These are phyloP conservation scores for Drosophila repleta DNA, from an alignment of 1,140 invertebrate genomes.

Conservation along the genomic window DNA sequence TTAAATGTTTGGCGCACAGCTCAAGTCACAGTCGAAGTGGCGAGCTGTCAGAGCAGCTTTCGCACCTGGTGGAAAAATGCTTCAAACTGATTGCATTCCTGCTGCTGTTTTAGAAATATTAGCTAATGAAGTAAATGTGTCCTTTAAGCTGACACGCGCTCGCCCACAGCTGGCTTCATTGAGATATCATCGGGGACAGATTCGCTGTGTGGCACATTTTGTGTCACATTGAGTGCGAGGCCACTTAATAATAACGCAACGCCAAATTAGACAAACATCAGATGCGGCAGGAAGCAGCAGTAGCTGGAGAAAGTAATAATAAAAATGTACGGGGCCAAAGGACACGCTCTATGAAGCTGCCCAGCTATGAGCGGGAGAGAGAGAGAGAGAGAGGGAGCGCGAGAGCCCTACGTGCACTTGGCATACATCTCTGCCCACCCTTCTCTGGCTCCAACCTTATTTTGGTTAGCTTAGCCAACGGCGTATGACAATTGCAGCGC, in stretches of 20 bases:
- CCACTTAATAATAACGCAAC: constrained; percentile 51
- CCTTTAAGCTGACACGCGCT: neutral
- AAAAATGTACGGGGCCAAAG: constrained; percentile 70
- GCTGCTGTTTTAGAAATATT: neutral
- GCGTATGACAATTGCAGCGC: constrained; percentile 79
- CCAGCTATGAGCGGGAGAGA: too few species aligned
- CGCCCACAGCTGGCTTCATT: constrained; percentile 12
- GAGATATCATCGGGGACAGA: constrained; percentile 7
- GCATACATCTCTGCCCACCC: neutral
- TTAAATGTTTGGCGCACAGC: too few species aligned
- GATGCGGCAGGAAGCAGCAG: constrained; percentile 1
- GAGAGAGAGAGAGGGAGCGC: too few species aligned
- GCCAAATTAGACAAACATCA: constrained; percentile 53
- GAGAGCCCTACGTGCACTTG: constrained; percentile 23
- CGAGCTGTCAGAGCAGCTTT: too few species aligned
- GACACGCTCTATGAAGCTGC: constrained; percentile 42
- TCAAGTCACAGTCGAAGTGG: too few species aligned
- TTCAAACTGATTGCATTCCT: too few species aligned
- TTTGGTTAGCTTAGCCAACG: constrained; percentile 36
- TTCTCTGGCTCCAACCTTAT: neutral
- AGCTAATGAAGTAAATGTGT: constrained; percentile 4
- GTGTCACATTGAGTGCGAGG: constrained; percentile 31
- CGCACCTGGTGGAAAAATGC: too few species aligned
- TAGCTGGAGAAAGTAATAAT: constrained; percentile 30
- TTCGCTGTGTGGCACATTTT: constrained; percentile 5